Evolutionary conservation across 2,113 vertebrate genomes (phyloP).

Genomic region (Leuciscus idus): DNA sequence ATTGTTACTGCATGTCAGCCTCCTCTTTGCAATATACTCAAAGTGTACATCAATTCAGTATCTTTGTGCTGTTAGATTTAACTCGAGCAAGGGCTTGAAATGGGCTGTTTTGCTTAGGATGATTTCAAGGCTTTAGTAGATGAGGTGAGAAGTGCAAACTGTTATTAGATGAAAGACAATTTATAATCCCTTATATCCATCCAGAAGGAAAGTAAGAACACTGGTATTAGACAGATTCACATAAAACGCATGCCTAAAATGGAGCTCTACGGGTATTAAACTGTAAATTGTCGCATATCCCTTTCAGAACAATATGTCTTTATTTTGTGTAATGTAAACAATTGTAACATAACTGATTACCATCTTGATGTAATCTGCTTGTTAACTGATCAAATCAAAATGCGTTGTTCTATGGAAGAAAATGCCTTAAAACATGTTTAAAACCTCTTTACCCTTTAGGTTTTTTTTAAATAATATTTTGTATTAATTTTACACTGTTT

Average conservation of each 20-base stretch:
- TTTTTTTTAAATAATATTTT: background rate
- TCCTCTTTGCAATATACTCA: background rate
- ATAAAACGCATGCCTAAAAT: background rate
- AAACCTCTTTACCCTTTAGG: background rate
- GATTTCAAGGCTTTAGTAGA: conserved; percentile 17
- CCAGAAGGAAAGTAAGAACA: background rate
- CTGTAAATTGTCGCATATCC: background rate
- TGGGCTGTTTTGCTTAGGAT: background rate
- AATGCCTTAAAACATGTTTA: background rate
- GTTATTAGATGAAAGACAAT: conserved; percentile 12
- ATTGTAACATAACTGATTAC: background rate
- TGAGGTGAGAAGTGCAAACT: conserved; percentile 32
- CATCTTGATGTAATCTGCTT: background rate
- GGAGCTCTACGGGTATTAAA: background rate
- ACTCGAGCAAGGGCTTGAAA: background rate
- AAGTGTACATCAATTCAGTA: background rate
- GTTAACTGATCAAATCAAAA: background rate
- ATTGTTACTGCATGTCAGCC: too few species aligned
- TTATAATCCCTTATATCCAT: conserved; percentile 20
- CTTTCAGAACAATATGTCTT: background rate
- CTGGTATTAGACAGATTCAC: conserved; percentile 14
- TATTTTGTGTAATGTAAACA: background rate
- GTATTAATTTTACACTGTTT: background rate
- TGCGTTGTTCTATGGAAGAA: background rate
- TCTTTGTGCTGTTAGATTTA: background rate